Percentiles rank a stretch among this genome's conserved stretches.
Conservation (phyloP, 2,113 vertebrate genomes). For the Zosterops lateralis region DNA sequence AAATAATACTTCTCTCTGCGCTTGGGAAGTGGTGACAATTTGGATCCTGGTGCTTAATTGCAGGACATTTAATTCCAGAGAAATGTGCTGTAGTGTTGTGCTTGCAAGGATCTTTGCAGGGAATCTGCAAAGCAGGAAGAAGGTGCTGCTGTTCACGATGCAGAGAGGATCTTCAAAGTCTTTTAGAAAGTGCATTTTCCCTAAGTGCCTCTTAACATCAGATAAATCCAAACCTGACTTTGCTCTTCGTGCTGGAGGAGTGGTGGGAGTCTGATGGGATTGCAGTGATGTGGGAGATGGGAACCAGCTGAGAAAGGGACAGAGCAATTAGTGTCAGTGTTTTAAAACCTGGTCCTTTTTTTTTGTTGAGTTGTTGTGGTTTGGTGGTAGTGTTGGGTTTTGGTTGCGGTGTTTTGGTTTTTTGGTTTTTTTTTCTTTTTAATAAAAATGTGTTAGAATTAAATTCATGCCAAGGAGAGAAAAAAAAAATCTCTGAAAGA, state of each 20-base stretch:
- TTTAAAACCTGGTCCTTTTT: background rate
- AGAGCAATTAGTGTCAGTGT: background rate
- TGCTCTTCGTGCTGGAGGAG: background rate
- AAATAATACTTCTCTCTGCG: background rate
- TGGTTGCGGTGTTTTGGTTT: background rate
- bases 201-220: background rate
- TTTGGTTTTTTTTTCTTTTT: background rate
- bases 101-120: background rate
- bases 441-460: background rate
- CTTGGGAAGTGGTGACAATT: background rate
- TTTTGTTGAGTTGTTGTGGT: background rate
- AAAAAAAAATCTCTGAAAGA: background rate
- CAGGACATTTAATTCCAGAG: background rate
- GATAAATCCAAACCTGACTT: constrained; percentile 18
- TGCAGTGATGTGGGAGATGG: background rate
- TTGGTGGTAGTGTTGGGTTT: background rate
- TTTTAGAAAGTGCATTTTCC: background rate
- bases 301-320: background rate
- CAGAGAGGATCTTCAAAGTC: background rate
- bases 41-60: background rate
- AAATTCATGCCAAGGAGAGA: background rate
- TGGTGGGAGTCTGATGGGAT: background rate
- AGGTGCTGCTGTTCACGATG: background rate
- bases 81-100: background rate
- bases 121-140: background rate